phyloP scores from a whole-genome alignment of 2,113 vertebrate genomes.

The Hystrix cristata region DNA sequence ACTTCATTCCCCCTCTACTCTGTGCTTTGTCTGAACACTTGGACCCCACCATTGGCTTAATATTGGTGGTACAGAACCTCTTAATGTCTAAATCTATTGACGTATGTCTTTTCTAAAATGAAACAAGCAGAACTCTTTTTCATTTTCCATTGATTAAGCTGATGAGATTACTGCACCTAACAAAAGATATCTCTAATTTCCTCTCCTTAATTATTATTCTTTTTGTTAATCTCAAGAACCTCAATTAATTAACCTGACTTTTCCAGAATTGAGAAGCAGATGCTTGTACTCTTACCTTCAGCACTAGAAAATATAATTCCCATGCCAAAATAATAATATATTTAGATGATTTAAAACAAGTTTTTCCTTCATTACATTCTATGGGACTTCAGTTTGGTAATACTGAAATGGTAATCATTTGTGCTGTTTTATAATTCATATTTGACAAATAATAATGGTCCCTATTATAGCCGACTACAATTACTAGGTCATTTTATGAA shows the following conservation, averaged over 20 bases:
- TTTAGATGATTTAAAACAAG: conserved; percentile 40
- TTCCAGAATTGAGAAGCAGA: background rate
- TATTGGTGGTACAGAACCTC: conserved; percentile 46
- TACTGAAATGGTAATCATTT: background rate
- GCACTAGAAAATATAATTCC: conserved; percentile 21
- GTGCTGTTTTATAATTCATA: conserved; percentile 32
- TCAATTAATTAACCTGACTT: conserved; percentile 49
- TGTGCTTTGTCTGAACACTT: background rate
- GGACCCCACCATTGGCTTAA: background rate
- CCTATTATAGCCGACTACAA: background rate
- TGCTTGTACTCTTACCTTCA: background rate
- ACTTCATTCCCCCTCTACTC: background rate
- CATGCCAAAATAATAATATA: conserved; percentile 24
- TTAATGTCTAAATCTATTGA: conserved; percentile 56
- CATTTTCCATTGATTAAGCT: conserved; percentile 57
- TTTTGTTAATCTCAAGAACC: conserved; percentile 49
- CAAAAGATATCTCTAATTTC: conserved; percentile 59
- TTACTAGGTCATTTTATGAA: conserved; percentile 50
- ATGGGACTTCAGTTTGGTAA: background rate
- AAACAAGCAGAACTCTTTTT: conserved; percentile 63
- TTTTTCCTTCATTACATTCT: conserved; percentile 42
- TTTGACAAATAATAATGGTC: conserved; percentile 49
- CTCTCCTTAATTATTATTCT: background rate
- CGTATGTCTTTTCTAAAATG: conserved; percentile 68
- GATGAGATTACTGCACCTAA: conserved; percentile 15